Evolutionary conservation across 2,113 vertebrate genomes (phyloP).

Genomic region (Leptobrachium ailaonicum): DNA sequence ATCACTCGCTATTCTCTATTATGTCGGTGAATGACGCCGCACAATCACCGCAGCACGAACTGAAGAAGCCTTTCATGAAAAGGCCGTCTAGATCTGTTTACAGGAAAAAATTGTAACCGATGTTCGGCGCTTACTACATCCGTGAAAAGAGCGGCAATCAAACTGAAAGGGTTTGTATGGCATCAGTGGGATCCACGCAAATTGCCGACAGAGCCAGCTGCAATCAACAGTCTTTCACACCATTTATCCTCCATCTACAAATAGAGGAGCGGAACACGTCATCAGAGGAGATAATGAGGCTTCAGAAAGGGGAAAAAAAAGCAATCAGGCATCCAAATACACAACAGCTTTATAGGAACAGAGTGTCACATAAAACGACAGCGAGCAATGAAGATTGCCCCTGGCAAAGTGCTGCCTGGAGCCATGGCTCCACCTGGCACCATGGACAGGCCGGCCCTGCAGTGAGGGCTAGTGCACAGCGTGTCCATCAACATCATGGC

Average conservation of each 20-base stretch:
- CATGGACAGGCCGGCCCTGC: too few species aligned
- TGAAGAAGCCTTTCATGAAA: slow-evolving; percentile 5
- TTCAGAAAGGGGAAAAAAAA: too few species aligned
- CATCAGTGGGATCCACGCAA: neutral
- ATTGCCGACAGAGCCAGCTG: neutral
- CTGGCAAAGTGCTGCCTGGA: too few species aligned
- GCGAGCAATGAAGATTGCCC: too few species aligned
- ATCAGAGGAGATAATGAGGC: neutral
- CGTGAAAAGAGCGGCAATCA: slow-evolving; percentile 16
- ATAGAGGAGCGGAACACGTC: neutral
- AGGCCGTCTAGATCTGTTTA: slow-evolving; percentile 7
- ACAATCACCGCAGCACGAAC: slow-evolving; percentile 4
- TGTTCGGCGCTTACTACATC: neutral
- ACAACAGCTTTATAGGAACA: too few species aligned
- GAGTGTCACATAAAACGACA: too few species aligned
- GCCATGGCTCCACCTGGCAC: too few species aligned
- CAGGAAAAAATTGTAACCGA: neutral
- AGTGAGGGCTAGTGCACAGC: too few species aligned
- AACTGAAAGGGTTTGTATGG: neutral
- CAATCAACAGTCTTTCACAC: neutral
- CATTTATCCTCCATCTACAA: neutral
- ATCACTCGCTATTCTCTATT: too few species aligned
- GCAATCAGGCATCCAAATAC: too few species aligned
- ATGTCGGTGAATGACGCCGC: neutral
- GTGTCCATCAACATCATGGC: too few species aligned